Conservation (phyloP, 1,140 invertebrate genomes). For the Drosophila ambigua region DNA sequence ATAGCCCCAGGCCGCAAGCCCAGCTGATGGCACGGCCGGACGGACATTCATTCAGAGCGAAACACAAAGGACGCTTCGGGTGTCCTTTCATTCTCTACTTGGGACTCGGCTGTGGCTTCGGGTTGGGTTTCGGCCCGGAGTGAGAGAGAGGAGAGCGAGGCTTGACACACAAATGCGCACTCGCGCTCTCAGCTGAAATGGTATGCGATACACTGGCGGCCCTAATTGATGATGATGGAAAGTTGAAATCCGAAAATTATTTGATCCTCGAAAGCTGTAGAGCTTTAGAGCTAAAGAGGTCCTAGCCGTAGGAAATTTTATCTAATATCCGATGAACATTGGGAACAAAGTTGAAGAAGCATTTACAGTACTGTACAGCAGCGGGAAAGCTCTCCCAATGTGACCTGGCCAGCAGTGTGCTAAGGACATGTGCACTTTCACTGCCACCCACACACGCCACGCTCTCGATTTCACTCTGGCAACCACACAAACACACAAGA, state of each 20-base stretch:
- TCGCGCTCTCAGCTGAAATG: constrained; percentile 56
- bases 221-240: background rate
- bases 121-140: constrained; percentile 32
- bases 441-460: constrained; percentile 55
- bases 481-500: constrained; percentile 30
- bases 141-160: constrained; percentile 38
- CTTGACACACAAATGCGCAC: constrained; percentile 73
- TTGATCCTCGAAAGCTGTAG: too few relatives aligned
- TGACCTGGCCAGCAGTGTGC: constrained; percentile 30
- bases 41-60: constrained; percentile 78
- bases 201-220: constrained; percentile 47
- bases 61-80: constrained; percentile 58
- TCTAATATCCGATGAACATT: background rate
- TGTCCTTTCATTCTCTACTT: constrained; percentile 40
- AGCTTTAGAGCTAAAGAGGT: too few relatives aligned
- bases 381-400: too few relatives aligned
- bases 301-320: background rate
- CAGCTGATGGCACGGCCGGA: constrained; percentile 65
- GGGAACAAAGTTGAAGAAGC: too few relatives aligned
- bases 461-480: constrained; percentile 73
- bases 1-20: constrained; percentile 29
- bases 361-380: too few relatives aligned
- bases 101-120: constrained; percentile 34
- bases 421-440: constrained; percentile 79
- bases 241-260: too few relatives aligned